Evolutionary conservation across 1,140 invertebrate genomes (phyloP).

Genomic region (Saccostrea cuccullata): DNA sequence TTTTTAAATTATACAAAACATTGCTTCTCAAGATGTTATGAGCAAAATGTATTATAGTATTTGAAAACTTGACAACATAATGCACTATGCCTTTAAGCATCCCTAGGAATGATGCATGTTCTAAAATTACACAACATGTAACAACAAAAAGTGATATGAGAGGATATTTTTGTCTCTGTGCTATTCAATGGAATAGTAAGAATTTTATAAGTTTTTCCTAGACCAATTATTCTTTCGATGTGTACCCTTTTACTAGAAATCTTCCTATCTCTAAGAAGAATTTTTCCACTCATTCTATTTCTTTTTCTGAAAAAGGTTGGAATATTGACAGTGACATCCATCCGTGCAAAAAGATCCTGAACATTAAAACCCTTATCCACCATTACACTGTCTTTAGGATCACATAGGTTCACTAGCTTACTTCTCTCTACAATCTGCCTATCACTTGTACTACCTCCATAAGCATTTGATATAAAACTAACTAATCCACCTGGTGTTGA

Average conservation of each 20-base stretch:
- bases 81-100: background rate
- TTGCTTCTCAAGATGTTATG: background rate
- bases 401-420: too few relatives aligned
- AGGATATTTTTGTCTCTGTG: too few relatives aligned
- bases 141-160: conserved; percentile 51
- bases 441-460: too few relatives aligned
- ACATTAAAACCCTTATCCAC: too few relatives aligned
- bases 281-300: conserved; percentile 47
- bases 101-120: conserved; percentile 34
- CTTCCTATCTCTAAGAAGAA: conserved; percentile 51
- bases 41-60: background rate
- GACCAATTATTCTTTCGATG: too few relatives aligned
- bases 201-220: too few relatives aligned
- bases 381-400: too few relatives aligned
- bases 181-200: too few relatives aligned
- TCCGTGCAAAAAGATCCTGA: too few relatives aligned
- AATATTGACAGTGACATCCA: conserved; percentile 40
- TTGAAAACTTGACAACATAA: background rate
- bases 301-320: conserved; percentile 58
- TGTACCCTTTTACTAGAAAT: conserved; percentile 57
- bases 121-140: conserved; percentile 52
- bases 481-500: too few relatives aligned
- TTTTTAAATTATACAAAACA: background rate
- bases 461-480: too few relatives aligned
- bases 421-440: too few relatives aligned